Conservation (phyloP, 2,113 vertebrate species). For the Gambusia holbrooki region DNA sequence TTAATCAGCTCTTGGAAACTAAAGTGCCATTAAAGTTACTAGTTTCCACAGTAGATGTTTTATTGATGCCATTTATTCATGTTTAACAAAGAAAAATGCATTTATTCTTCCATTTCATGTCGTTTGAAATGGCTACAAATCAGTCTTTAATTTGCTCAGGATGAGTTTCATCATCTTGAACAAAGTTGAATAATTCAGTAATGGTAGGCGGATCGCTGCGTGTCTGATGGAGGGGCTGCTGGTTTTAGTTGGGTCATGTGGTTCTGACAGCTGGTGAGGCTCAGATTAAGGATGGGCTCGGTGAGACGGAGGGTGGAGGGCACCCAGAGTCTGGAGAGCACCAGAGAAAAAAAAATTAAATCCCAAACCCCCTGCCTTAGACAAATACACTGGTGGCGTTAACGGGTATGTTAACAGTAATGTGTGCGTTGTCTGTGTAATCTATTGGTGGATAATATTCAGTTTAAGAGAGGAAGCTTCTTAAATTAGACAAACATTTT, state of each 20-base stretch:
- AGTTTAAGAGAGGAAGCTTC: background rate
- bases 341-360: conserved; percentile 20
- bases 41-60: background rate
- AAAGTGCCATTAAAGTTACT: background rate
- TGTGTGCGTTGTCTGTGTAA: background rate
- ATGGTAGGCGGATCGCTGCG: conserved; percentile 41
- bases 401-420: background rate
- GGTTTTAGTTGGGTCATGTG: conserved; percentile 53
- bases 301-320: conserved; percentile 51
- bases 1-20: conserved; percentile 21
- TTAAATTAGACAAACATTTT: background rate
- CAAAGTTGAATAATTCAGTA: conserved; percentile 52
- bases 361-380: background rate
- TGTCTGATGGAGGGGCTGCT: conserved; percentile 23
- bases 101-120: background rate
- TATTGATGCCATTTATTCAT: background rate
- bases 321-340: conserved; percentile 57
- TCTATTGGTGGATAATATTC: background rate
- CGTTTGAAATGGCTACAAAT: background rate
- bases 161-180: background rate
- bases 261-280: conserved; percentile 75
- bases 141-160: too few species aligned
- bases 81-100: background rate
- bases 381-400: background rate
- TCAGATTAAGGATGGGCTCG: conserved; percentile 67